Conservation (phyloP, 2,113 vertebrate genomes). For the Anarrhichthys ocellatus region DNA sequence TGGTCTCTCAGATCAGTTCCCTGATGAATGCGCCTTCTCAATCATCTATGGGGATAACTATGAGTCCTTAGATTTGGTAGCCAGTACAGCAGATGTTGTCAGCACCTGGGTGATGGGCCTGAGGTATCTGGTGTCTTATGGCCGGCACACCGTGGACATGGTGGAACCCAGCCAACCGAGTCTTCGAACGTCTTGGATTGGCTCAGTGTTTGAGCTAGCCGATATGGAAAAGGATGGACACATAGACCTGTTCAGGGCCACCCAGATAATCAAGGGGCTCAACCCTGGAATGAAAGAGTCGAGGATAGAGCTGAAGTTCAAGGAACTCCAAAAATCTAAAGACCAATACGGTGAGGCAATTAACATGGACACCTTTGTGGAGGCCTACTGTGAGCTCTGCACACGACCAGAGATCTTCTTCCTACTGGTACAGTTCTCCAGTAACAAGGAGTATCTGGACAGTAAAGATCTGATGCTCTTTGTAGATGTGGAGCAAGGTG, state of each 20-base stretch:
- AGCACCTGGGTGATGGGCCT: conserved; percentile 95
- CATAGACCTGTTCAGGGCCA: conserved; percentile 87
- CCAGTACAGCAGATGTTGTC: conserved; percentile 90
- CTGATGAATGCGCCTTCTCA: conserved; percentile 93
- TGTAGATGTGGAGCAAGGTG: conserved; percentile 93
- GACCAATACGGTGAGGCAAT: conserved; percentile 85
- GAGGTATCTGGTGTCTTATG: conserved; percentile 91
- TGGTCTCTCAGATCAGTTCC: conserved; percentile 93
- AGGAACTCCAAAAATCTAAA: conserved; percentile 91
- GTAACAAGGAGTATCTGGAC: conserved; percentile 94
- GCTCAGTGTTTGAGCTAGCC: conserved; percentile 89
- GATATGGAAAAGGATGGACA: conserved; percentile 87
- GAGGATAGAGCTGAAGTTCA: conserved; percentile 91
- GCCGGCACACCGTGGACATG: conserved; percentile 86
- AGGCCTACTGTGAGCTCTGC: conserved; percentile 91
- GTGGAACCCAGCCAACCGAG: conserved; percentile 86
- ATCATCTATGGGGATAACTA: conserved; percentile 96
- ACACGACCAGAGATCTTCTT: conserved; percentile 95
- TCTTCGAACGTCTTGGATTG: conserved; percentile 90
- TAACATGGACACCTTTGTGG: conserved; percentile 88
- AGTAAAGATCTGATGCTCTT: conserved; percentile 92
- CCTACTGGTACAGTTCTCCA: conserved; percentile 93
- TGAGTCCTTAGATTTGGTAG: conserved; percentile 92
- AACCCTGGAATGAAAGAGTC: conserved; percentile 93
- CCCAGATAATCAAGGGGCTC: conserved; percentile 91